Evolutionary conservation across 2,113 vertebrate genomes (phyloP).

Genomic region (Odontophorus gujanensis): DNA sequence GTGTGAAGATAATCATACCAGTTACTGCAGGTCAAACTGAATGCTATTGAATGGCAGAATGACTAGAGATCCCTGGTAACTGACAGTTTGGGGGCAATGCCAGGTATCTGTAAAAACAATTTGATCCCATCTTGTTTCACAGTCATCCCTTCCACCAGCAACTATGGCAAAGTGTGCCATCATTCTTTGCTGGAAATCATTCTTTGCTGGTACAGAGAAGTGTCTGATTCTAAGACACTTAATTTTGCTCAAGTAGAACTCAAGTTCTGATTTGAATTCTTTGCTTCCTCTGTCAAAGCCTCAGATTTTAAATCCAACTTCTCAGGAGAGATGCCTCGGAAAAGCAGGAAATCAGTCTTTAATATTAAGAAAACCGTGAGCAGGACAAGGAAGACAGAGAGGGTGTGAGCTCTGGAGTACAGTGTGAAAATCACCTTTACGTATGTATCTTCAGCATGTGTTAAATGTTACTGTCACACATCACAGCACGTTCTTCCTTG

Average conservation of each 20-base stretch:
- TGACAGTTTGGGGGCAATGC: neutral
- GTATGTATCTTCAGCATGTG: neutral
- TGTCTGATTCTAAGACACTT: neutral
- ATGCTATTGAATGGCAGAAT: neutral
- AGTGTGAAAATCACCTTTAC: fast-evolving
- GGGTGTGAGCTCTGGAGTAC: neutral
- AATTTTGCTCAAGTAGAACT: neutral
- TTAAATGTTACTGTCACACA: neutral
- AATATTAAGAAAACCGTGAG: neutral
- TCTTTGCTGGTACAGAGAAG: neutral
- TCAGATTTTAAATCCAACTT: neutral
- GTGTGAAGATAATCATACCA: neutral
- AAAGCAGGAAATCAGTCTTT: neutral
- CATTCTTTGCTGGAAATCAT: neutral
- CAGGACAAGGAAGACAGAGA: neutral
- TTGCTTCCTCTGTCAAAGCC: neutral
- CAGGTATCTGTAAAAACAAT: neutral
- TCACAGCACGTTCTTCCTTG: neutral
- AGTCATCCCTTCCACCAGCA: neutral
- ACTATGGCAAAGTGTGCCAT: neutral
- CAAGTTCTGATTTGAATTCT: neutral
- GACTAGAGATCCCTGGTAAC: neutral
- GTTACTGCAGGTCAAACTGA: neutral
- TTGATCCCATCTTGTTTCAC: neutral
- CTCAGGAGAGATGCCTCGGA: neutral